Base-by-base conservation (phyloP, 2,888 invertebrate genomes). In the Vandiemenella viatica region DNA sequence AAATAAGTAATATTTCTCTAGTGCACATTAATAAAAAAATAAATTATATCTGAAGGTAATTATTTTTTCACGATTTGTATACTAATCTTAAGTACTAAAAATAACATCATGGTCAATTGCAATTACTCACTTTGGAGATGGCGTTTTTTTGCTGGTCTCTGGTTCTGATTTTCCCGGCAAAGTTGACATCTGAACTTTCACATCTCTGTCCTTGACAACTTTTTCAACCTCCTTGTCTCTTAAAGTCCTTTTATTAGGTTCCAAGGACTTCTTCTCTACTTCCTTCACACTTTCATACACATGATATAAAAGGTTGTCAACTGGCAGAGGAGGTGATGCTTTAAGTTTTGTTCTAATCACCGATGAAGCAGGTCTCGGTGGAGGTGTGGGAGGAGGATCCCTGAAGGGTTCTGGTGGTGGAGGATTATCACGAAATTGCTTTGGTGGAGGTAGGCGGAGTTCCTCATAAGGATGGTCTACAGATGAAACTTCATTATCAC, bases 351-450 rank as follows among this genome's bases (percentile, higher is more conserved):
- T 42, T 8, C 46, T 46, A n/a, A 37, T 45, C 5, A 49, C 16
- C 20, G 42, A 41, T 22, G 32, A 15, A 18, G 49, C 43, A 4
- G 46, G 43, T 13, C 49, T 45, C 13, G 51, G 48, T 16, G 53
- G 48, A 13, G 52, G 45, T 1, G 45, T 40, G 16, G 51, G 50
- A n/a, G 50, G 49, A 21, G 75, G 75, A 61, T 75, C 76, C 2
- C 75, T 67, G 59, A 83, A 83, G 58, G 78, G 76, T 57, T 83
- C 83, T 0, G 83, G 84, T 7, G 85, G 85, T 37, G 83, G 79
- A 17, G 83, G 80, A 44, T 79, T 79, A 54, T 87, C 87, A 63
- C 84, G 77, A 60, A 88, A 88, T 66, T 87, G 85, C 61, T 85
- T 83, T 1, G 88, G 88, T 1, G 88, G 88, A 21, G 85, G 86